These are phyloP conservation scores for Taeniopygia guttata DNA, from an alignment of 2,797 vertebrate species.

Conservation along the genomic window DNA sequence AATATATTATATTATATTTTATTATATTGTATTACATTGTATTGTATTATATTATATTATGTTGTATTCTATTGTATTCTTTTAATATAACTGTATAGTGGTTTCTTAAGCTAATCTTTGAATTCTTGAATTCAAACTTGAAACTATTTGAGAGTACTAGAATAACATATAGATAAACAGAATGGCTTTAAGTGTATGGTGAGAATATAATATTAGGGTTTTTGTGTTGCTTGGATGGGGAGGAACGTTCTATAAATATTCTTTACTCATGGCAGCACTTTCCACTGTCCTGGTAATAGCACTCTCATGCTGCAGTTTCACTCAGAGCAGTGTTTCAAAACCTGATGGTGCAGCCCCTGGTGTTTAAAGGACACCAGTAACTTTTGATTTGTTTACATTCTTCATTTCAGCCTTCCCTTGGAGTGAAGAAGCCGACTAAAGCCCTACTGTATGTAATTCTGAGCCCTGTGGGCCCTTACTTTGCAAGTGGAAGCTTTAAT, in stretches of 20 bases:
- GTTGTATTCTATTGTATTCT: not conserved
- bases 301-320: not conserved
- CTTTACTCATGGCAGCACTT: not conserved
- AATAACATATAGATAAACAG: not conserved
- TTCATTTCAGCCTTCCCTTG: slow-evolving; percentile 79
- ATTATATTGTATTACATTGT: not conserved
- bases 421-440: slow-evolving; percentile 81
- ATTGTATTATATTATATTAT: not conserved
- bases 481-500: slow-evolving; percentile 74
- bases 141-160: not conserved
- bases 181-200: not conserved
- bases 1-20: not conserved
- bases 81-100: not conserved
- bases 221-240: not conserved
- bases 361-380: not conserved
- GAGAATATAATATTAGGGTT: not conserved
- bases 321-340: not conserved
- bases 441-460: slow-evolving; percentile 90
- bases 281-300: not conserved
- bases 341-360: not conserved
- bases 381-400: not conserved
- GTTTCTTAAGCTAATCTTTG: not conserved
- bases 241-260: not conserved
- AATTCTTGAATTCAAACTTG: not conserved
- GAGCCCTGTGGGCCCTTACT: slow-evolving; percentile 85